These are phyloP conservation scores for Lasiurus cinereus DNA, from an alignment of 2,113 vertebrate genomes.

Conservation along the genomic window DNA sequence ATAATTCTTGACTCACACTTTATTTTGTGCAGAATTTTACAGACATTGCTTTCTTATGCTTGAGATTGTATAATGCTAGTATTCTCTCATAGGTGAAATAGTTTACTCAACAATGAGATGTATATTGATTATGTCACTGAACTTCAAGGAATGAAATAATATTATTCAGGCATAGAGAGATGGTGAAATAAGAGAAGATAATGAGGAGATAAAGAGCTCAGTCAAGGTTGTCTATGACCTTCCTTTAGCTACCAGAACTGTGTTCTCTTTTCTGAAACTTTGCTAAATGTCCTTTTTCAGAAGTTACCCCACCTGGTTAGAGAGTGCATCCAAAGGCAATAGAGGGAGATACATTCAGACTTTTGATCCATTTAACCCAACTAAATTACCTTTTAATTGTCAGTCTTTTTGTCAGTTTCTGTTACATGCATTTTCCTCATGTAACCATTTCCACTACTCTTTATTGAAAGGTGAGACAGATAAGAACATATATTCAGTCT, in stretches of 20 bases:
- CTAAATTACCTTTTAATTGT: background rate
- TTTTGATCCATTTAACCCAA: background rate
- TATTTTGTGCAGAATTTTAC: background rate
- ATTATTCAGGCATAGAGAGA: background rate
- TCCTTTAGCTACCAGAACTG: background rate
- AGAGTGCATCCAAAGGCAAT: background rate
- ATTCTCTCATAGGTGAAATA: background rate
- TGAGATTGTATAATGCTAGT: background rate
- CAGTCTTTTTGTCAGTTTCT: background rate
- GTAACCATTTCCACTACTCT: background rate
- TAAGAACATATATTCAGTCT: background rate
- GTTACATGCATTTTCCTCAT: background rate
- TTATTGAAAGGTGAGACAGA: conserved; percentile 6
- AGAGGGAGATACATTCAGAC: rapidly evolving
- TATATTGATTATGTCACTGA: background rate
- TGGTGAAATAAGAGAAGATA: background rate
- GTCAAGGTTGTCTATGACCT: background rate
- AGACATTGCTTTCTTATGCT: background rate
- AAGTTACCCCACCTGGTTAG: background rate
- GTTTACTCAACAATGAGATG: background rate
- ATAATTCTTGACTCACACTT: background rate
- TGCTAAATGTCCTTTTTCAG: background rate
- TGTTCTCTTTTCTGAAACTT: background rate
- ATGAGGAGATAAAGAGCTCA: background rate
- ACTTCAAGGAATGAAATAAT: background rate